Evolutionary conservation across 2,113 vertebrate species (phyloP), one percentile per base, ranked within the genome.

Genomic region (Protomyctophum bolini): DNA sequence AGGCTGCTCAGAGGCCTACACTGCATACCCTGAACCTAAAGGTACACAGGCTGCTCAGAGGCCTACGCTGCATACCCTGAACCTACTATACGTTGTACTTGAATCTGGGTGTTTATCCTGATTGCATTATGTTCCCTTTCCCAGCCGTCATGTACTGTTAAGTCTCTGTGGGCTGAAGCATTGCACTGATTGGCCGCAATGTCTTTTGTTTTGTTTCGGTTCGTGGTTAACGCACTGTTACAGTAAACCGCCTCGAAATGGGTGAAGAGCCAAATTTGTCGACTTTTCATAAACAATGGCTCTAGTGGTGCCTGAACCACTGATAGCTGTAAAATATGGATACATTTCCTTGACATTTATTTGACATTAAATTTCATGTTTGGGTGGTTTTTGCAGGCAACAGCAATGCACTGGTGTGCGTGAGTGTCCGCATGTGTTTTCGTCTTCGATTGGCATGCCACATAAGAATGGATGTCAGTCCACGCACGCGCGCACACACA

Each of bases 241-340:
- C 33, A 41, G 33, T 41, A 41, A 41, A 41, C 33, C 4, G 33
- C 5, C 33, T 41, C 3, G 62, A 46, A 47, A 15, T 12, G 70
- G 55, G 12, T 8, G 62, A 51, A 6, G 46, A 57, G 6, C 50
- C 10, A 10, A 3, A 21, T 66, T 65, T 28, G 61, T 50, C 8
- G 10, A 65, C 28, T 69, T 58, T 28, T 51, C 21, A 52, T 54
- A 54, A 6, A 11, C 51, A 11, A n/a, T n/a, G 12, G 12, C 15
- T 57, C 6, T n/a, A 21, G 55, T 14, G 5, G 14, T 9, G 55
- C 55, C 4, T 57, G 55, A 9, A 5, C 55, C 6, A 21, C 14
- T 57, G 9, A 57, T 57, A 21, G n/a, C 15, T 21, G 14, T 29
- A 66, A 71, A 70, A 59, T 47, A 10, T 29, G 46, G 10, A 66